These are phyloP conservation scores for Siniperca scherzeri DNA, from an alignment of 2,797 vertebrate genomes.

Conservation along the genomic window DNA sequence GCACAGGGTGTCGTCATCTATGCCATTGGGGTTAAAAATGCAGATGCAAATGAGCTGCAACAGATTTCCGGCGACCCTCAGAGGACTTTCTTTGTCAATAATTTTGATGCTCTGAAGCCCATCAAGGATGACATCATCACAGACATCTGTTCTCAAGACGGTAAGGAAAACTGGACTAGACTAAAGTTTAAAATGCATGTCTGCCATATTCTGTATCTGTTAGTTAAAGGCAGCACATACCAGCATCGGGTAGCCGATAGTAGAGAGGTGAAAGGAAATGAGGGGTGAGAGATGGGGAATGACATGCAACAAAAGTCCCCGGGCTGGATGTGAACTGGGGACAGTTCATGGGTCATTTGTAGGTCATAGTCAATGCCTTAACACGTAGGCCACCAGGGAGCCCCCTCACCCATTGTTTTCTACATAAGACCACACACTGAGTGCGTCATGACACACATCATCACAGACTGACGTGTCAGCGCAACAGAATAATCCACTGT, in stretches of 20 bases:
- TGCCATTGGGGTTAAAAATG: constrained; percentile 86
- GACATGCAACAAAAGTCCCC: not conserved
- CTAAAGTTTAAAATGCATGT: not conserved
- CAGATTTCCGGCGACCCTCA: constrained; percentile 81
- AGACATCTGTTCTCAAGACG: constrained; percentile 87
- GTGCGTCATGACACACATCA: not conserved
- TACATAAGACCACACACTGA: too few species aligned
- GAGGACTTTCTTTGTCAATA: constrained; percentile 85
- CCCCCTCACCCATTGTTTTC: not conserved
- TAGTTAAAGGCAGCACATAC: not conserved
- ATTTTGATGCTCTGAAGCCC: constrained; percentile 87
- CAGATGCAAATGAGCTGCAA: constrained; percentile 73
- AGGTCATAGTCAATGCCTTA: not conserved
- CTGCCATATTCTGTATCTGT: not conserved
- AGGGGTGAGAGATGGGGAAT: not conserved
- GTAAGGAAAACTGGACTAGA: constrained; percentile 76
- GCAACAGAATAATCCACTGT: not conserved
- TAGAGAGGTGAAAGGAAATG: not conserved
- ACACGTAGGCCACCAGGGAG: too few species aligned
- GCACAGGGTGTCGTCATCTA: constrained; percentile 80
- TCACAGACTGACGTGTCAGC: not conserved
- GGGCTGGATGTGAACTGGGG: not conserved
- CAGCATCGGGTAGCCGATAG: not conserved
- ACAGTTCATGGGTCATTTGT: too few species aligned
- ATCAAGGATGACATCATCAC: constrained; percentile 87